Base-by-base conservation (phyloP, 2,797 vertebrate genomes). In the Tenualosa ilisha region DNA sequence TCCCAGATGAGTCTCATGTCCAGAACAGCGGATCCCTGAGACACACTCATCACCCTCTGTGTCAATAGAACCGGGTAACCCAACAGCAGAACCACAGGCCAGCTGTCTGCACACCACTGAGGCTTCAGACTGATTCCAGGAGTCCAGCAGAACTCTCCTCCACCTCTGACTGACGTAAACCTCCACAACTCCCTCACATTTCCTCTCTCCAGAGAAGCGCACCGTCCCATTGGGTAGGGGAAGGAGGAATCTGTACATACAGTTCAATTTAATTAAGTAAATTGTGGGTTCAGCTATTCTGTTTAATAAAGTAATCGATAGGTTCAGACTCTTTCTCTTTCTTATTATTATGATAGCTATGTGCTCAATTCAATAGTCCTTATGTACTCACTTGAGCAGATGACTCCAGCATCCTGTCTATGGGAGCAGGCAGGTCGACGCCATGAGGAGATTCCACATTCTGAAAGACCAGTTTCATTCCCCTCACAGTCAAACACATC, bases 71-170 rank as follows among this genome's bases (percentile, higher is more conserved):
- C 72, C 9, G 24, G 22, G 86, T 61, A 89, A 90, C 91, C 89
- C 86, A 8, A 94, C 1, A 12, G 89, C 89, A 50, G 86, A 82
- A 85, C 93, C 90, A 6, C 94, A 95, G 83, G 84, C 81, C 0
- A 94, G 90, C 51, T 95, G 94, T 89, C 91, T 92, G 81, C 93
- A 94, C 63, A 94, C 90, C 86, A 94, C 94, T 51, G 90, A 84
- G 37, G 91, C 91, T 2, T 92, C 91, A 9, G 61, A 13, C 0
- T 46, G 59, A 89, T 85, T 88, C 91, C 93, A 94, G 53, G 81
- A 84, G 61, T 86, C 91, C 89, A 83, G 89, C 82, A 85, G 65
- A 89, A 91, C 20, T 91, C 91, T 91, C 8, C 90, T 91, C 92
- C 93, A 94, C 49, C 90, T 88, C 72, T 88, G 89, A 37, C 85